phyloP scores from a whole-genome alignment of 2,113 vertebrate species.

The Choloepus hoffmanni region DNA sequence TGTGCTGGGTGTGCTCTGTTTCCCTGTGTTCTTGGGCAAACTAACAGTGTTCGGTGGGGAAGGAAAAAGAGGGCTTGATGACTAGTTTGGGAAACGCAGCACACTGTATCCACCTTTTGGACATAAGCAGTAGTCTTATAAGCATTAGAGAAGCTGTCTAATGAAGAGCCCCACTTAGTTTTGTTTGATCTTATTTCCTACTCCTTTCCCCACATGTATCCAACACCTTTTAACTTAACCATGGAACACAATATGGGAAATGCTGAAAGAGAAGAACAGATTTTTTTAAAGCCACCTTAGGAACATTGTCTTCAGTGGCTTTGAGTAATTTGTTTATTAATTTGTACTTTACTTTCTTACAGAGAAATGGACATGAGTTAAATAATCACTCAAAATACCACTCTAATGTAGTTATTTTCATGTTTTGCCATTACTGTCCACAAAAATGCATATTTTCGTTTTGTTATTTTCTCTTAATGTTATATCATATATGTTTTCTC shows the following conservation, averaged over 20 bases:
- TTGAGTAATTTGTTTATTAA: neutral
- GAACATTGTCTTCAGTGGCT: neutral
- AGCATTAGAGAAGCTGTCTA: neutral
- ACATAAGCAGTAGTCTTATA: neutral
- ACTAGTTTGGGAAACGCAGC: neutral
- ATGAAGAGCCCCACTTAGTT: neutral
- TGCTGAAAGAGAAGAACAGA: neutral
- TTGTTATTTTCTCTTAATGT: neutral
- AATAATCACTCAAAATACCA: neutral
- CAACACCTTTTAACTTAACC: neutral
- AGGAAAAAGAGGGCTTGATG: neutral
- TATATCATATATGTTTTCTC: neutral
- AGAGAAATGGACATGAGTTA: neutral
- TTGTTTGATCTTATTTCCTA: neutral
- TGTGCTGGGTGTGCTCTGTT: neutral
- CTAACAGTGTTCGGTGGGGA: neutral
- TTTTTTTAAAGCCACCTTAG: neutral
- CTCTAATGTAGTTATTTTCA: neutral
- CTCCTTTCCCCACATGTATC: neutral
- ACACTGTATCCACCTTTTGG: neutral
- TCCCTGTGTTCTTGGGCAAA: neutral
- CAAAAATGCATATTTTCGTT: neutral
- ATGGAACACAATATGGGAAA: neutral
- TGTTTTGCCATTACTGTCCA: neutral
- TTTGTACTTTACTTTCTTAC: neutral